Base-by-base conservation (phyloP, 92 coral and sea anemone genomes). In the Isaurus tuberculatus region DNA sequence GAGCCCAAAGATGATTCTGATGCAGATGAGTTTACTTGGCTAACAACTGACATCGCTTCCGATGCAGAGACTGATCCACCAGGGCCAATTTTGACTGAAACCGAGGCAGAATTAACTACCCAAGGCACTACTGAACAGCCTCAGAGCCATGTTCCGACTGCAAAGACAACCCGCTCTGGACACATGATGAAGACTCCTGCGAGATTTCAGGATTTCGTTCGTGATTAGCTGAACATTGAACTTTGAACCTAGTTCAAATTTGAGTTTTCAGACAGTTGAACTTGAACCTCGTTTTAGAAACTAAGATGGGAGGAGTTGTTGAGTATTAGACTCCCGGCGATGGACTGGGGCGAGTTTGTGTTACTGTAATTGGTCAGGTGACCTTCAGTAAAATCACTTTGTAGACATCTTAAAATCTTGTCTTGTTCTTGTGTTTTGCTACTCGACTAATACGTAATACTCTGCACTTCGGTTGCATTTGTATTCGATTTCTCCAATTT, bases 161-260 rank as follows among this genome's bases (percentile, higher is more conserved):
- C 73, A 32, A 67, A 67, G 73, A 67, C 73, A 67, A 67, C 73
- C 73, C 73, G 48, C 73, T 67, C 73, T 67, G 73, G 73, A 29
- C 48, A 46, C 37, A 37, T 67, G 44, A 25, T 67, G 73, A 67
- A 67, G 73, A 67, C 73, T 67, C 46, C 73, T 67, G 73, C 73
- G 73, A 67, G 73, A 32, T 67, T 67, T 67, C 73, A 67, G 73
- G 73, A 67, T 27, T 67, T 67, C n/a, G 48, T 67, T 67, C 46
- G 46, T 37, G 73, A 67, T 1, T 27, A 65, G 71, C 71, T 5
- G 71, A 31, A 65, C 40, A 5, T 65, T 31, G 71, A 65, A 65
- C 40, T 23, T 23, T 65, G 68, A 63, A 22, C 68, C 30, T 63
- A 20, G 71, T 65, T 65, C 43, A 65, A 30, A 65, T 65, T 65